Evolutionary conservation across 2,113 vertebrate genomes (phyloP).

Genomic region (Mesocricetus auratus): DNA sequence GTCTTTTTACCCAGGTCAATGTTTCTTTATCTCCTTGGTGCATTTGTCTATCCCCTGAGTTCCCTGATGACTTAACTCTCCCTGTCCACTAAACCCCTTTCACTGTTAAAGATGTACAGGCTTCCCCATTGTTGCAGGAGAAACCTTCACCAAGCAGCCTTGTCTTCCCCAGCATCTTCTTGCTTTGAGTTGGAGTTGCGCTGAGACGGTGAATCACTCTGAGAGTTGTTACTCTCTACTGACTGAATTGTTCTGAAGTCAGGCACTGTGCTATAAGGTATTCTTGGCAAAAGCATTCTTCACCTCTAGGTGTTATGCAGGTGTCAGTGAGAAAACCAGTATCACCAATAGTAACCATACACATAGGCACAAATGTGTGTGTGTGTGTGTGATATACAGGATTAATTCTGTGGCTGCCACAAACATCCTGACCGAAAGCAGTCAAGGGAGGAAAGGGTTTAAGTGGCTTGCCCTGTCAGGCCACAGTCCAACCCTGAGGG

Average conservation of each 20-base stretch:
- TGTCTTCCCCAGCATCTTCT: neutral
- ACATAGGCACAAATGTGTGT: neutral
- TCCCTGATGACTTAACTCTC: neutral
- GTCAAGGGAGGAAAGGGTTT: neutral
- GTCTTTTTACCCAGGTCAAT: neutral
- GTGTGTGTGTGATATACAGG: neutral
- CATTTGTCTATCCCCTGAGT: neutral
- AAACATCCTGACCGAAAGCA: neutral
- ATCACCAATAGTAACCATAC: neutral
- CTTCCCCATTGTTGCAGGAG: neutral
- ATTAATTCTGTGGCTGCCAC: neutral
- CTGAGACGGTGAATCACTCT: neutral
- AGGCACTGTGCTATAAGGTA: fast-evolving
- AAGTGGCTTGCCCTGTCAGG: neutral
- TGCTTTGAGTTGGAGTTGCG: neutral
- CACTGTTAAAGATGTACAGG: neutral
- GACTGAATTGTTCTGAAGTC: neutral
- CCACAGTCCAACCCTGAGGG: neutral
- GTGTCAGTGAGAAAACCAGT: neutral
- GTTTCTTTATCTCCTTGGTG: neutral
- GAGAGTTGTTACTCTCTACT: neutral
- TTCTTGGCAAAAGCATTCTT: neutral
- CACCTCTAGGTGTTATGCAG: neutral
- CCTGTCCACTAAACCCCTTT: neutral
- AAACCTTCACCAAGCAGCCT: neutral